These are phyloP conservation scores for Diadegma fenestrale DNA, from an alignment of 2,888 invertebrate genomes.

Conservation along the genomic window DNA sequence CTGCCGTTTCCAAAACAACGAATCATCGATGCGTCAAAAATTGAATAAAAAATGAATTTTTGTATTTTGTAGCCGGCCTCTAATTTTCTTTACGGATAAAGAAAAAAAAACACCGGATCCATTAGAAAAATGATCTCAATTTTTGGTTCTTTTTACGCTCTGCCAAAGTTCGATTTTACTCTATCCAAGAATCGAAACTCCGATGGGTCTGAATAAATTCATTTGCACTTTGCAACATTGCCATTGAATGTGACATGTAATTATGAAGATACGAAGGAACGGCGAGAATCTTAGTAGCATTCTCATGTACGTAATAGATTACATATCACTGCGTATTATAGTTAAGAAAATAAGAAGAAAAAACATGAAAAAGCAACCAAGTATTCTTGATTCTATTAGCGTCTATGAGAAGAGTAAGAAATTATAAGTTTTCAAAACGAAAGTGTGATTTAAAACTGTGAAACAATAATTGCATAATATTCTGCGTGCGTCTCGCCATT, in stretches of 20 bases:
- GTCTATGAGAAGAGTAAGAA: conserved; percentile 2
- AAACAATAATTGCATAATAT: conserved; percentile 43
- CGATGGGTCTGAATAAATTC: neutral
- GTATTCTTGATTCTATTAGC: conserved; percentile 31
- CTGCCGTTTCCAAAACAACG: neutral
- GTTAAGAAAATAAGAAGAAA: conserved; percentile 42
- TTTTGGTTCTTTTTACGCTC: neutral
- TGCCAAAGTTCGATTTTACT: conserved; percentile 7
- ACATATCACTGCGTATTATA: conserved; percentile 64
- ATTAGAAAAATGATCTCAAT: neutral
- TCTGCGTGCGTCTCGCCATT: conserved; percentile 32
- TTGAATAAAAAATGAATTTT: too few relatives aligned
- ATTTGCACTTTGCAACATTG: conserved; percentile 49
- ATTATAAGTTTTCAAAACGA: conserved; percentile 12
- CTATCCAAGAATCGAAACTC: conserved; percentile 23
- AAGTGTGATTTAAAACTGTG: conserved; percentile 49
- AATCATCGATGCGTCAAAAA: neutral
- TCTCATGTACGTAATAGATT: conserved; percentile 49
- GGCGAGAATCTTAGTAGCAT: conserved; percentile 47
- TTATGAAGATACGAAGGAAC: conserved; percentile 12
- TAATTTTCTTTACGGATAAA: neutral
- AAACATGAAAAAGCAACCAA: neutral
- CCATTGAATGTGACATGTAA: conserved; percentile 58
- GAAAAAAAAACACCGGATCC: neutral
- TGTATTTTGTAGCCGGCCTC: neutral